phyloP scores from a whole-genome alignment of 2,113 vertebrate genomes.

The Laterallus jamaicensis region DNA sequence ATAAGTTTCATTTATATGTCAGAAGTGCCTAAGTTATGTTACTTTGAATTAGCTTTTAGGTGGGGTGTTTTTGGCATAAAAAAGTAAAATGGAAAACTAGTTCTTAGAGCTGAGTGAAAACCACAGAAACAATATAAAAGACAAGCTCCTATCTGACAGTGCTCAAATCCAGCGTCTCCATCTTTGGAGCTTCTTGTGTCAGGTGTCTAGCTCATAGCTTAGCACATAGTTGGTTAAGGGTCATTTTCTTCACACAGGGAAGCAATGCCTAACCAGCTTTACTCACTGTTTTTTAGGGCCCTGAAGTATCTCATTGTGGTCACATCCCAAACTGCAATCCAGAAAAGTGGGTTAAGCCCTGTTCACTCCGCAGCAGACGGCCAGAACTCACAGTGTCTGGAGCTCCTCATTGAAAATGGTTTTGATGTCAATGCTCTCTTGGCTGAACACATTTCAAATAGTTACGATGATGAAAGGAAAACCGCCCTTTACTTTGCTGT shows the following conservation, averaged over 20 bases:
- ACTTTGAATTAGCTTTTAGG: not conserved
- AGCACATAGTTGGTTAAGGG: not conserved
- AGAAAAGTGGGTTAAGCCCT: slow-evolving; percentile 80
- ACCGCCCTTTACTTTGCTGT: slow-evolving; percentile 83
- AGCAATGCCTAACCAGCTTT: not conserved
- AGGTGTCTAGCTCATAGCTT: not conserved
- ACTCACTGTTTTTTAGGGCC: slow-evolving; percentile 66
- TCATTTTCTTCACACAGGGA: not conserved
- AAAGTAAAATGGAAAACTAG: not conserved
- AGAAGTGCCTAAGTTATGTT: not conserved
- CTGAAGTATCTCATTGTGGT: slow-evolving; percentile 84
- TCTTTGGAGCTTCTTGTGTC: not conserved
- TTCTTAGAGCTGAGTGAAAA: not conserved
- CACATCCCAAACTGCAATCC: slow-evolving; percentile 80
- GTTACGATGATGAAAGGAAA: slow-evolving; percentile 81
- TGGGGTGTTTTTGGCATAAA: not conserved
- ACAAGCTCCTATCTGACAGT: not conserved
- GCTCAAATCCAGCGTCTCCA: not conserved
- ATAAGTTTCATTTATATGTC: not conserved
- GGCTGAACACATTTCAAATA: slow-evolving; percentile 79
- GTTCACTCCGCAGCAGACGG: slow-evolving; percentile 85
- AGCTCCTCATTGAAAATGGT: slow-evolving; percentile 79
- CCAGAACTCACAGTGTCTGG: slow-evolving; percentile 80
- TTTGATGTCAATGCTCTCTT: slow-evolving; percentile 84
- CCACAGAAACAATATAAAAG: not conserved